A percentile compares a stretch with the other conserved stretches of the same genome.
These are phyloP conservation scores for Poecilia wingei DNA, from an alignment of 2,797 vertebrate genomes.

Conservation along the genomic window DNA sequence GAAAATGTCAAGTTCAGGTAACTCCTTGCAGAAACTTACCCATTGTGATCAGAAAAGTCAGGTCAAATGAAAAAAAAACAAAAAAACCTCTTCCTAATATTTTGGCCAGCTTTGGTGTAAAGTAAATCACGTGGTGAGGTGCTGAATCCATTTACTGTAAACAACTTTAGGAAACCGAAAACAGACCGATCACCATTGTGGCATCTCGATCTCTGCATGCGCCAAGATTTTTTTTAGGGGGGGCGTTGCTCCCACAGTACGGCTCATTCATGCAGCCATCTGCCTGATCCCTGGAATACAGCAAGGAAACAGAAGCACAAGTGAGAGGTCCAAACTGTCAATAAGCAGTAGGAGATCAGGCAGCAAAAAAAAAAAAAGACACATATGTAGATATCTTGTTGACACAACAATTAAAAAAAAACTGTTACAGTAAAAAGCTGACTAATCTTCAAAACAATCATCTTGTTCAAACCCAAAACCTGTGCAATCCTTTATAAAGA, in stretches of 20 bases:
- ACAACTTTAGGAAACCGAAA: constrained; percentile 55
- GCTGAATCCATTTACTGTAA: constrained; percentile 48
- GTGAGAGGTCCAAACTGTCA: constrained; percentile 51
- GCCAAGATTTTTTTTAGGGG: constrained; percentile 27
- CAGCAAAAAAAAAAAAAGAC: constrained; percentile 16
- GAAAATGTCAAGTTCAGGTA: not conserved
- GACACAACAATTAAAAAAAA: not conserved
- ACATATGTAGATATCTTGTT: constrained; percentile 13
- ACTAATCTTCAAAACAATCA: not conserved
- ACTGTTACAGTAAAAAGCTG: not conserved
- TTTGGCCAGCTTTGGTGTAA: constrained; percentile 48
- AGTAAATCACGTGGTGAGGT: constrained; percentile 46
- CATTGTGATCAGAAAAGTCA: constrained; percentile 49
- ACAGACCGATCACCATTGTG: constrained; percentile 23
- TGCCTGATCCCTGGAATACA: constrained; percentile 50
- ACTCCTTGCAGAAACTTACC: constrained; percentile 17
- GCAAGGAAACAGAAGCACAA: constrained; percentile 49
- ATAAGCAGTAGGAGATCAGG: constrained; percentile 38
- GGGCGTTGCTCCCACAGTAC: constrained; percentile 47
- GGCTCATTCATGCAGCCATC: constrained; percentile 54
- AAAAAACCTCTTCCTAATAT: constrained; percentile 58
- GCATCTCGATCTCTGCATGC: constrained; percentile 36
- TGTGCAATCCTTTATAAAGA: not conserved
- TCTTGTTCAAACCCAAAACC: not conserved
- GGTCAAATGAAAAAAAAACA: constrained; percentile 34